Percentiles rank a stretch among this genome's conserved stretches.
Conservation (phyloP, 2,797 vertebrate species). For the Champsocephalus gunnari region DNA sequence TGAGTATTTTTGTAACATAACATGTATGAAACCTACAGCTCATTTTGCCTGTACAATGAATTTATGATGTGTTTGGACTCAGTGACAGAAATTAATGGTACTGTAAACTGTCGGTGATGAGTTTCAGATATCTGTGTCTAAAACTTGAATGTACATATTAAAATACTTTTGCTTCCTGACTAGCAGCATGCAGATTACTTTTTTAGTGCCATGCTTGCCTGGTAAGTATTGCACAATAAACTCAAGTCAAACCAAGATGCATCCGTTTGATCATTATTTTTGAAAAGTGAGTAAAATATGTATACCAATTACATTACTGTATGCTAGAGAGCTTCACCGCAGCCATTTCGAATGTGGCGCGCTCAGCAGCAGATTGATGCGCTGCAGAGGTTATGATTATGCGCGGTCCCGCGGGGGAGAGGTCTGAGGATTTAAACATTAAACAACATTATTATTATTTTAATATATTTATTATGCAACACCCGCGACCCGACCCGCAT, state of each 20-base stretch:
- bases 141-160: conserved; percentile 87
- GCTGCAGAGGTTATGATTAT: too few species aligned
- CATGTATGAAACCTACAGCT: conserved; percentile 51
- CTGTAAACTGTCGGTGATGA: conserved; percentile 63
- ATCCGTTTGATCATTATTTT: conserved; percentile 18
- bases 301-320: background rate
- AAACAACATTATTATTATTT: too few species aligned
- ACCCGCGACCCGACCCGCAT: too few species aligned
- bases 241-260: conserved; percentile 54
- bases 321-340: too few species aligned
- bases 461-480: too few species aligned
- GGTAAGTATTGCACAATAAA: conserved; percentile 81
- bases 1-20: conserved; percentile 77
- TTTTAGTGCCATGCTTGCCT: conserved; percentile 73
- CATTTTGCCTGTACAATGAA: conserved; percentile 74
- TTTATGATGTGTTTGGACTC: conserved; percentile 53
- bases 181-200: conserved; percentile 73
- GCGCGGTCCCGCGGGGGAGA: too few species aligned
- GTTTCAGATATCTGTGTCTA: conserved; percentile 66
- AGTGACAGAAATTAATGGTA: conserved; percentile 67
- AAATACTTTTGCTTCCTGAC: conserved; percentile 68
- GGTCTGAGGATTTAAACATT: too few species aligned
- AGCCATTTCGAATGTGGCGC: too few species aligned
- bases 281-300: background rate
- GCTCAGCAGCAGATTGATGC: too few species aligned